Evolutionary conservation across 2,888 invertebrate genomes (phyloP), one percentile per base, ranked within the genome.

Genomic region (Germaria angustata): DNA sequence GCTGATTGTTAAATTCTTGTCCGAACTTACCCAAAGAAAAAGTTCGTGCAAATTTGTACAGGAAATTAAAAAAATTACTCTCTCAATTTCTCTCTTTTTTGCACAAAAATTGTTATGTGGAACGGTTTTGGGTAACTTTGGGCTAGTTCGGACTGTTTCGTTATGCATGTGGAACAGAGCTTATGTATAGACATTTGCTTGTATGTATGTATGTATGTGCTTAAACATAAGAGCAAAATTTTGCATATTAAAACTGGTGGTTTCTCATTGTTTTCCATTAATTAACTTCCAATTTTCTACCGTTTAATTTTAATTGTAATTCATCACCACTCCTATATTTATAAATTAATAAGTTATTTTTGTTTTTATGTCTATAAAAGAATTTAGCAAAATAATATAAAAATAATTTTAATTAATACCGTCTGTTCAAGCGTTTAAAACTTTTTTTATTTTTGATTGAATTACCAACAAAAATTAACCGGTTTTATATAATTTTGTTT

Each of bases 251-350:
- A 39, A 46, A 28, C 28, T n/a, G n/a, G n/a, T 53, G 1, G 8
- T 5, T 8, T 15, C 15, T 51, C 17, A 39, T n/a, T 22, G 32
- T 24, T 17, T 55, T 5, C n/a, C 9, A 11, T 41, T 34, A 39
- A 75, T 55, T 65, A 28, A 75, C 55, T 75, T 75, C 36, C 65
- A 24, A 34, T 44, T 41, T 73, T 49, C 36, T 51, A 11, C 2
- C 44, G 11, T 41, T 41, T 24, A 17, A 36, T 39, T 39, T 59
- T 9, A 72, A 61, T 36, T 72, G 24, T 24, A 61, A 1, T 75
- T 65, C 8, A 55, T 65, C 53, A 65, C 7, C 63, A 53, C 73
- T 75, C 73, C 65, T 65, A 17, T 32, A 46, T 65, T 36, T 11
- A 22, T 49, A 49, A 65, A 49, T 49, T 65, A 49, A 22, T 36